Evolutionary conservation across 2,797 vertebrate genomes (phyloP).

Genomic region (Chanos chanos): DNA sequence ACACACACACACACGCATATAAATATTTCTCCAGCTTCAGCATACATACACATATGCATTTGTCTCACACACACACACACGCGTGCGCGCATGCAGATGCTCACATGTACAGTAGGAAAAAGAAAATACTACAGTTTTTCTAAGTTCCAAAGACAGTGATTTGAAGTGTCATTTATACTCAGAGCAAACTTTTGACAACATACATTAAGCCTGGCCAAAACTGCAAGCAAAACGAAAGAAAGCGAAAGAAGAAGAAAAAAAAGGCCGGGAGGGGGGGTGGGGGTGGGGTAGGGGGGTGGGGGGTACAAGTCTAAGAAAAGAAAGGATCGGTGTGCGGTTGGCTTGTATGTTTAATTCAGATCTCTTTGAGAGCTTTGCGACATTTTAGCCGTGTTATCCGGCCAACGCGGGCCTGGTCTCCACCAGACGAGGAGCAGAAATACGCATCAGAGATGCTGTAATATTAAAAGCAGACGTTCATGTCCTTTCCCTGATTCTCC

Average conservation of each 20-base stretch:
- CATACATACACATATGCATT: conserved; percentile 5
- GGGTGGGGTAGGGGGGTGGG: too few relatives aligned
- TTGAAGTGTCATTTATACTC: too few relatives aligned
- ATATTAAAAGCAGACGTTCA: conserved; percentile 59
- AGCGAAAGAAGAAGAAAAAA: conserved; percentile 41
- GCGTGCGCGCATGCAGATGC: background rate
- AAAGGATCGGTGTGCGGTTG: conserved; percentile 57
- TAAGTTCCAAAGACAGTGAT: too few relatives aligned
- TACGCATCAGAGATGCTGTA: conserved; percentile 68
- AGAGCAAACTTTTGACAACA: too few relatives aligned
- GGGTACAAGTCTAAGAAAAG: conserved; percentile 39
- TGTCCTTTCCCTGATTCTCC: conserved; percentile 17
- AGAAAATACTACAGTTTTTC: too few relatives aligned
- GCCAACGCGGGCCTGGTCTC: conserved; percentile 62
- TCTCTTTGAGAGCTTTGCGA: conserved; percentile 68
- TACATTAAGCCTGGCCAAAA: background rate
- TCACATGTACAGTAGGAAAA: background rate
- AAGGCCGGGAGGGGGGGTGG: too few relatives aligned
- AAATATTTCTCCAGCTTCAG: background rate
- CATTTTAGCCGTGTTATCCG: conserved; percentile 71
- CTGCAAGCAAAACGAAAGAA: conserved; percentile 1
- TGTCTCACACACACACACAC: too few relatives aligned
- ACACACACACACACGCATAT: conserved; percentile 11
- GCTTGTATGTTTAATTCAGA: conserved; percentile 74
- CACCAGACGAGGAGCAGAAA: conserved; percentile 65